A percentile compares a stretch with the other conserved stretches of the same genome.
These are phyloP conservation scores for Hirudo medicinalis DNA, from an alignment of 1,140 invertebrate species.

Conservation along the genomic window DNA sequence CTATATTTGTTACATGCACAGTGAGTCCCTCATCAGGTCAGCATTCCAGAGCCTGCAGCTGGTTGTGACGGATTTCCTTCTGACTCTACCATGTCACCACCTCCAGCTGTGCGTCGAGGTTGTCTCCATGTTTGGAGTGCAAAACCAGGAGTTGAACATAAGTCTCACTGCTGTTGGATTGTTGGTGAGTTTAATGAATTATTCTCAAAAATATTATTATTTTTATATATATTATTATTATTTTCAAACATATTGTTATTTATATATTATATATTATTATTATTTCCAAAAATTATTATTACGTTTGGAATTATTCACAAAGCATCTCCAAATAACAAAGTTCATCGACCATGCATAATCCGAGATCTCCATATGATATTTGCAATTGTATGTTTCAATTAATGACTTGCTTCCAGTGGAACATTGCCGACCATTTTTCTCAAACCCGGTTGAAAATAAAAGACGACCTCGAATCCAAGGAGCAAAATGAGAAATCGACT, in stretches of 20 bases:
- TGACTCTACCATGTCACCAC: slow-evolving; percentile 70
- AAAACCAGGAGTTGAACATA: slow-evolving; percentile 93
- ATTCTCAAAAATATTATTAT: not conserved
- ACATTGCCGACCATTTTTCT: slow-evolving; percentile 89
- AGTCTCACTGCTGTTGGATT: slow-evolving; percentile 91
- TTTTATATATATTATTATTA: not conserved
- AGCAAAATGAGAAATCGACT: too few species aligned
- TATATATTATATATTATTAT: not conserved
- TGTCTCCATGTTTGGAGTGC: slow-evolving; percentile 84
- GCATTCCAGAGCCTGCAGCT: slow-evolving; percentile 91
- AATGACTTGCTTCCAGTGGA: slow-evolving; percentile 57
- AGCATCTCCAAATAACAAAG: too few species aligned
- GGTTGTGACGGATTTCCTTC: slow-evolving; percentile 88
- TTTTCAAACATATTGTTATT: not conserved
- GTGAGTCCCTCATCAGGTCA: slow-evolving; percentile 76
- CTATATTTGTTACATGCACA: slow-evolving; percentile 21
- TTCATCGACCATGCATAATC: too few species aligned
- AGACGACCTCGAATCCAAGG: slow-evolving; percentile 27
- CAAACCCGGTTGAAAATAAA: slow-evolving; percentile 77
- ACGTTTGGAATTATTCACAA: too few species aligned
- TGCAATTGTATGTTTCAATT: not conserved
- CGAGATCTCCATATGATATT: too few species aligned
- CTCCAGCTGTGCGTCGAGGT: slow-evolving; percentile 82
- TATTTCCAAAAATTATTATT: not conserved
- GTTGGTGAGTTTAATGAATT: slow-evolving; percentile 53